Evolutionary conservation across 2,797 vertebrate genomes (phyloP).

Genomic region (Melanotaenia pygmaea): DNA sequence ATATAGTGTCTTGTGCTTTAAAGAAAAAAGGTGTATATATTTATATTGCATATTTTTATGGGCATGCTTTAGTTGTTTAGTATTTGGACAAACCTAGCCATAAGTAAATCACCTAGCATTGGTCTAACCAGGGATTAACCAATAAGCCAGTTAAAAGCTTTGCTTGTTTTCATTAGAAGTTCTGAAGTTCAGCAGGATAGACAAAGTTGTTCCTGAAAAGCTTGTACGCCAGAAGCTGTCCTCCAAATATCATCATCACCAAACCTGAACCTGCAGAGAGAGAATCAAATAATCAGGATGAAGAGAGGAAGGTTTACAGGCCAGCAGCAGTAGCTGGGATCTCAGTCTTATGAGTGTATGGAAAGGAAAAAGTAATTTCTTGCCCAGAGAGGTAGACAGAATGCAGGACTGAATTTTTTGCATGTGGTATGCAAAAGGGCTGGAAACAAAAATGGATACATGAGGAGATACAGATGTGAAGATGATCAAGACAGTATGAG

Average conservation of each 20-base stretch:
- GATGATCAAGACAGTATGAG: conserved; percentile 8
- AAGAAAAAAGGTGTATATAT: neutral
- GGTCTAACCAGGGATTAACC: conserved; percentile 44
- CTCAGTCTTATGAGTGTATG: neutral
- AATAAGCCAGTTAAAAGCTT: conserved; percentile 58
- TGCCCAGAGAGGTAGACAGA: neutral
- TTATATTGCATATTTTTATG: too few relatives aligned
- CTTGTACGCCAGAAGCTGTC: conserved; percentile 89
- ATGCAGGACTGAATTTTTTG: neutral
- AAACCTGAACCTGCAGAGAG: conserved; percentile 85
- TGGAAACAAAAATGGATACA: neutral
- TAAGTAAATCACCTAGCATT: conserved; percentile 4
- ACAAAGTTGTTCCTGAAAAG: conserved; percentile 92
- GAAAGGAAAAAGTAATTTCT: neutral
- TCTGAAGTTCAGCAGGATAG: conserved; percentile 83
- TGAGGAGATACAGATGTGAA: neutral
- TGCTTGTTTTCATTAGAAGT: conserved; percentile 73
- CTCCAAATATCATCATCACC: conserved; percentile 90
- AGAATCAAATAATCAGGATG: conserved; percentile 17
- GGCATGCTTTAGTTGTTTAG: too few relatives aligned
- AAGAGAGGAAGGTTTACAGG: neutral
- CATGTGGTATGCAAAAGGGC: conserved; percentile 7
- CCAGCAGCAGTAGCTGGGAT: neutral
- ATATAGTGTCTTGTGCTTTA: conserved; percentile 2
- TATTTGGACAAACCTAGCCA: neutral